Conservation (phyloP, 2,113 vertebrate species). For the Apodemus sylvaticus region DNA sequence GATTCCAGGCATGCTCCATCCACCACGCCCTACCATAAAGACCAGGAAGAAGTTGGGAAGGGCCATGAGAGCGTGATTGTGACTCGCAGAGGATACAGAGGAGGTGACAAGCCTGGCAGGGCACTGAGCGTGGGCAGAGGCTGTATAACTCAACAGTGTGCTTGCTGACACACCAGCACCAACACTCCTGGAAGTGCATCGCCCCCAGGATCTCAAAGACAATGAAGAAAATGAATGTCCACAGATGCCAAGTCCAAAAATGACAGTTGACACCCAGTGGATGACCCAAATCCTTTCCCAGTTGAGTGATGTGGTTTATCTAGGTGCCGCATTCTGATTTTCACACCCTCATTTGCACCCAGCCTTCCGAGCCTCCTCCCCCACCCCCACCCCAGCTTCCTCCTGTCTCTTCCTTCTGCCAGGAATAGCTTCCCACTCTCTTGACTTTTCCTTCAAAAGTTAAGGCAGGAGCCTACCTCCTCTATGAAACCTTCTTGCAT, state of each 20-base stretch:
- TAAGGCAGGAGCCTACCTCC: not conserved
- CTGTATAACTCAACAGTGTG: no score
- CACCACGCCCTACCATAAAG: not conserved
- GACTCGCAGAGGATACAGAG: not conserved
- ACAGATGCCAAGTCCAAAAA: not conserved
- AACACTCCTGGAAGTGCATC: not conserved
- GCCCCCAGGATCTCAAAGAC: not conserved
- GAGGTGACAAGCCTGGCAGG: not conserved
- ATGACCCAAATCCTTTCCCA: not conserved
- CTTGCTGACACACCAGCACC: no score
- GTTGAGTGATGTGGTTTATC: not conserved
- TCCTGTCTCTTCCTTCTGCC: not conserved
- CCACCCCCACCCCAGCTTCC: no score
- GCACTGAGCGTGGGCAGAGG: no score
- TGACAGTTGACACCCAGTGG: not conserved
- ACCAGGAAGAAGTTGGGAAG: not conserved
- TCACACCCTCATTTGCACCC: no score
- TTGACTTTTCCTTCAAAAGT: not conserved
- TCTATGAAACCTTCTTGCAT: not conserved
- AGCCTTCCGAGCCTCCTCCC: not conserved
- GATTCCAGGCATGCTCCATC: not conserved
- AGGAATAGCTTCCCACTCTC: not conserved
- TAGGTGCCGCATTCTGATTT: fast-evolving
- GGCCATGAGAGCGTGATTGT: not conserved
- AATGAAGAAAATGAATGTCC: not conserved